These are phyloP conservation scores for Cantharis rustica DNA, from an alignment of 2,888 invertebrate species.

Conservation along the genomic window DNA sequence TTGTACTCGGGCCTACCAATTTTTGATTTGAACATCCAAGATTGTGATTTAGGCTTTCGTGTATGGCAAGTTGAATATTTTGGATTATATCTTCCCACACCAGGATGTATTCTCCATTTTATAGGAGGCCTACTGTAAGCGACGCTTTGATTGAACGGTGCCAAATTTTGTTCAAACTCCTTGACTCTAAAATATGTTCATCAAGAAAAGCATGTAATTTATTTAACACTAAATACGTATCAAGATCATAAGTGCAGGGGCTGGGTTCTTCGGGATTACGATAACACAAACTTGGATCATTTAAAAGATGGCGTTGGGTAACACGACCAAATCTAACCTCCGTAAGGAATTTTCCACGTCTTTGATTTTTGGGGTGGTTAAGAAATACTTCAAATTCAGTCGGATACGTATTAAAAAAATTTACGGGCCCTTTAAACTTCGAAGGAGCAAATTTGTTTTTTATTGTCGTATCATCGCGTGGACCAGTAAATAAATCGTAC, in stretches of 20 bases:
- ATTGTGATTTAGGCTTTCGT: constrained; percentile 35
- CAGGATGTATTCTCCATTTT: constrained; percentile 48
- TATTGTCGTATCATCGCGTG: constrained; percentile 58
- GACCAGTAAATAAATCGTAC: constrained; percentile 57
- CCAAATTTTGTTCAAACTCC: constrained; percentile 23
- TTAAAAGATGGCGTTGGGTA: constrained; percentile 57
- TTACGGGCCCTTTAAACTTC: constrained; percentile 40
- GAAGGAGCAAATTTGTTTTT: constrained; percentile 60
- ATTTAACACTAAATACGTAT: constrained; percentile 4
- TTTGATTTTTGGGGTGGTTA: constrained; percentile 40
- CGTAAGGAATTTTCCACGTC: constrained; percentile 46
- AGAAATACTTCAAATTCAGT: constrained; percentile 45
- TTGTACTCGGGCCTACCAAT: constrained; percentile 39
- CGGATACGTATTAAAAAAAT: constrained; percentile 43
- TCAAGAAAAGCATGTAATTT: background rate
- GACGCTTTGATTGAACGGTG: constrained; percentile 46
- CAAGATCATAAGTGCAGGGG: constrained; percentile 56
- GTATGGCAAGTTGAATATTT: constrained; percentile 36
- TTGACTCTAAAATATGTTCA: constrained; percentile 16
- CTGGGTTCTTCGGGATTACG: constrained; percentile 60
- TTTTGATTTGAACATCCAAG: constrained; percentile 49
- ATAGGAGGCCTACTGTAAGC: constrained; percentile 40
- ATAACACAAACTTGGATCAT: constrained; percentile 59
- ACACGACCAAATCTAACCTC: constrained; percentile 51
- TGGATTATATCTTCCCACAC: constrained; percentile 50